These are phyloP conservation scores for Diacarnus erythraeanus DNA, from an alignment of 37 sponge, comb jelly and placozoan species.

Conservation along the genomic window DNA sequence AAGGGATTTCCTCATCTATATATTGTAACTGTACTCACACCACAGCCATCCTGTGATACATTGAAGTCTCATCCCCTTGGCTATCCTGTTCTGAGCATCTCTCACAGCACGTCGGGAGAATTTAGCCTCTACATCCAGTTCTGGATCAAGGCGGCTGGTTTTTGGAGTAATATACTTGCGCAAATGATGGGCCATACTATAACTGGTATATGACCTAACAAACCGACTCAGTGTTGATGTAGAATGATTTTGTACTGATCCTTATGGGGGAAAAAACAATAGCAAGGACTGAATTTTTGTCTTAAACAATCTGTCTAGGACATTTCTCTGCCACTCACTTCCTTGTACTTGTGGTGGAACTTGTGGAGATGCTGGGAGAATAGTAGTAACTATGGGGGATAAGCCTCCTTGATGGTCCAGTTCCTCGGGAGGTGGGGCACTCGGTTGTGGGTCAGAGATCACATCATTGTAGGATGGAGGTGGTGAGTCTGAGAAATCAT, in stretches of 20 bases:
- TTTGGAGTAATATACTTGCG: conserved; percentile 20
- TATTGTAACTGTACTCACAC: conserved; percentile 40
- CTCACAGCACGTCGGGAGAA: not conserved
- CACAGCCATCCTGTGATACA: conserved; percentile 61
- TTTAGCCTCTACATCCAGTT: conserved; percentile 67
- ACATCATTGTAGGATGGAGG: conserved; percentile 59
- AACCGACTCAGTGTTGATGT: not conserved
- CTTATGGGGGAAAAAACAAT: not conserved
- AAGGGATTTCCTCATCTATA: not conserved
- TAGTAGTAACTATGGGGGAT: no score
- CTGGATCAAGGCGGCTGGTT: conserved; percentile 23
- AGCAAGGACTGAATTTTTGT: no score
- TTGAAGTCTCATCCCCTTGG: conserved; percentile 11
- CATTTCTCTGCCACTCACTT: no score
- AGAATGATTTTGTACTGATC: not conserved
- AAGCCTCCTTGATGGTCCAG: no score
- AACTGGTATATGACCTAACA: conserved; percentile 3
- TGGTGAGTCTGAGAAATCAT: not conserved
- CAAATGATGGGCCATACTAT: conserved; percentile 30
- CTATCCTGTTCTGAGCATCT: not conserved
- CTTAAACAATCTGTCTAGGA: no score
- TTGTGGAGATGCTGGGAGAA: no score
- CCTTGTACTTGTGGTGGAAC: not conserved
- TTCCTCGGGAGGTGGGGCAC: conserved; percentile 41
- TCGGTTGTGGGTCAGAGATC: conserved; percentile 15